Evolutionary conservation across 2,113 vertebrate genomes (phyloP).

Genomic region (Rhegmatorhina hoffmannsi): DNA sequence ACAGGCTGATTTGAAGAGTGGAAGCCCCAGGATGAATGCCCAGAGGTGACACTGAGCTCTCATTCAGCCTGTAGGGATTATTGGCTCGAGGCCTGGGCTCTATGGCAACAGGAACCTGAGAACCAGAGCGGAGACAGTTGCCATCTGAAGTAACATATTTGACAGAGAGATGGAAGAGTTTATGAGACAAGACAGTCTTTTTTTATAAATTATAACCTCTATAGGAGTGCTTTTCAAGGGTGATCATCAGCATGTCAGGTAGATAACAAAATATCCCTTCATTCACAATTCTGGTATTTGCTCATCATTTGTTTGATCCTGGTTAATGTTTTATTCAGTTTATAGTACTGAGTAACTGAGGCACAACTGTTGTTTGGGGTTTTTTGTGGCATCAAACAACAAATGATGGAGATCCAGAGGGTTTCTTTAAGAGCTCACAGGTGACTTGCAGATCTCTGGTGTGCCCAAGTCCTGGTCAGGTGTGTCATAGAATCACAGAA

Average conservation of each 20-base stretch:
- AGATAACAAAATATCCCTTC: not conserved
- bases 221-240: not conserved
- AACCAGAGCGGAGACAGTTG: not conserved
- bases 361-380: fast-evolving
- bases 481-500: not conserved
- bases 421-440: not conserved
- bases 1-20: not conserved
- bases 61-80: not conserved
- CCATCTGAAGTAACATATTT: not conserved
- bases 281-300: not conserved
- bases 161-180: not conserved
- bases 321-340: not conserved
- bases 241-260: not conserved
- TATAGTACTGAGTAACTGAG: not conserved
- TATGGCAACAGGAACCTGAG: conserved; percentile 26
- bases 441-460: not conserved
- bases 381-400: not conserved
- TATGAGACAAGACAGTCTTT: not conserved
- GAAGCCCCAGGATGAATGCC: not conserved
- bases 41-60: conserved; percentile 8
- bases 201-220: not conserved
- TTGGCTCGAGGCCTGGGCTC: not conserved
- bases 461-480: not conserved
- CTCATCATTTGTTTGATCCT: not conserved
- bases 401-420: not conserved